These are phyloP conservation scores for Gila orcuttii DNA, from an alignment of 2,113 vertebrate species.

Conservation along the genomic window DNA sequence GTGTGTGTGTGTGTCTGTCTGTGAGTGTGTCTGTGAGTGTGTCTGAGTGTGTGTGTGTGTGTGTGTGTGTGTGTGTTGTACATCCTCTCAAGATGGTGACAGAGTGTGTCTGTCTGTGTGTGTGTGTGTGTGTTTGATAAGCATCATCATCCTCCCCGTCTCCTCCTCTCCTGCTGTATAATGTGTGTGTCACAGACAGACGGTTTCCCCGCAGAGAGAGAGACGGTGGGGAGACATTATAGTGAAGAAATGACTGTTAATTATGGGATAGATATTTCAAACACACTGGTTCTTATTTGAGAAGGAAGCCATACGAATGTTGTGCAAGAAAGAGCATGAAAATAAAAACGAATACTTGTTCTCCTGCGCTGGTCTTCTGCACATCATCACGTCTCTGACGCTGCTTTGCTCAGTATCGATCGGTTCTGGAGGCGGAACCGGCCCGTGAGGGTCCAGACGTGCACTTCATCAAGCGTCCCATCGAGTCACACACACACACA, in stretches of 20 bases:
- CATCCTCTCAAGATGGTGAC: background rate
- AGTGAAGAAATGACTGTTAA: background rate
- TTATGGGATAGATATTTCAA: background rate
- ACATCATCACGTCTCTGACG: too few relatives aligned
- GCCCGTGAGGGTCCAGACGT: background rate
- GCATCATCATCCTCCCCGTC: background rate
- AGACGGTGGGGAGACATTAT: background rate
- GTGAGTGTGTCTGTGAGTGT: background rate
- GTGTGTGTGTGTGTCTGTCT: too few relatives aligned
- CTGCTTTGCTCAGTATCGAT: too few relatives aligned
- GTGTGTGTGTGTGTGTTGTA: background rate
- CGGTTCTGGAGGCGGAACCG: too few relatives aligned
- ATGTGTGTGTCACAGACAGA: conserved; percentile 27
- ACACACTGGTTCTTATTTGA: background rate
- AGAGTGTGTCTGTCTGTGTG: background rate
- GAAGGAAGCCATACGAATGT: background rate
- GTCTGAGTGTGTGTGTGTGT: conserved; percentile 4
- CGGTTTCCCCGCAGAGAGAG: background rate
- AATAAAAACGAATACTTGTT: too few relatives aligned
- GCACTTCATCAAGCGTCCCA: conserved; percentile 18
- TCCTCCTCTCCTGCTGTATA: background rate
- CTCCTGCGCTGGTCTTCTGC: too few relatives aligned
- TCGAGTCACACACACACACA: background rate
- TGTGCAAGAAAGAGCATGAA: background rate
- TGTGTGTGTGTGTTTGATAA: conserved; percentile 20